These are phyloP conservation scores for Melieria crassipennis DNA, from an alignment of 2,888 invertebrate species.

Conservation along the genomic window DNA sequence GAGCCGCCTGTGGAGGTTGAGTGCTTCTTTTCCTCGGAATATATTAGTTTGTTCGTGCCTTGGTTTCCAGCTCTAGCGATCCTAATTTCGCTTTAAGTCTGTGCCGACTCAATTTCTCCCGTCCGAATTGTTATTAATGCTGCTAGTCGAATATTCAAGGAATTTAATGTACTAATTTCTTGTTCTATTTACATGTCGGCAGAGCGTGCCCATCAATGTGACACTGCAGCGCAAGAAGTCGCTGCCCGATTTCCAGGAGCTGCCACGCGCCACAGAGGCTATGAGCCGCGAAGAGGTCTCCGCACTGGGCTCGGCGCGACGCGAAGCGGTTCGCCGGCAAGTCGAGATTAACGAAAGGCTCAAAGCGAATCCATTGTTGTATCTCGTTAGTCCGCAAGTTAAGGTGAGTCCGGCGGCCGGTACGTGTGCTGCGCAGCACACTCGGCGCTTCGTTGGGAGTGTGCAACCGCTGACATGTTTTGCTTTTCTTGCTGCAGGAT, in stretches of 20 bases:
- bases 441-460: not conserved
- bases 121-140: too few relatives aligned
- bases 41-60: slow-evolving; percentile 21
- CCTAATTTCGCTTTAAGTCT: too few relatives aligned
- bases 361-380: slow-evolving; percentile 93
- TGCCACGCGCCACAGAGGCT: slow-evolving; percentile 81
- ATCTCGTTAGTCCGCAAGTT: slow-evolving; percentile 96
- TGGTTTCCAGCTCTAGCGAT: not conserved
- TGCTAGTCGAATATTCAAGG: too few relatives aligned
- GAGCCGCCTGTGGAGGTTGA: slow-evolving; percentile 85
- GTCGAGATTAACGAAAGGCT: slow-evolving; percentile 91
- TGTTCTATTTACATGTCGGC: slow-evolving; percentile 48
- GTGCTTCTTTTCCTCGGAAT: slow-evolving; percentile 50
- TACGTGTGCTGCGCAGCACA: not conserved
- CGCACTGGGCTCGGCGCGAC: slow-evolving; percentile 88
- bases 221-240: slow-evolving; percentile 94
- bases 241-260: slow-evolving; percentile 91
- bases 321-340: slow-evolving; percentile 93
- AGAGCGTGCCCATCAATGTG: slow-evolving; percentile 83
- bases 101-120: too few relatives aligned
- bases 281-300: slow-evolving; percentile 97
- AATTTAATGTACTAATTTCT: slow-evolving; percentile 5
- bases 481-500: slow-evolving; percentile 71
- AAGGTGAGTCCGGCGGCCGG: slow-evolving; percentile 74
- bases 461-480: not conserved